Percentiles rank a stretch among this genome's conserved stretches.
These are phyloP conservation scores for Psittacus erithacus DNA, from an alignment of 2,113 vertebrate genomes.

Conservation along the genomic window DNA sequence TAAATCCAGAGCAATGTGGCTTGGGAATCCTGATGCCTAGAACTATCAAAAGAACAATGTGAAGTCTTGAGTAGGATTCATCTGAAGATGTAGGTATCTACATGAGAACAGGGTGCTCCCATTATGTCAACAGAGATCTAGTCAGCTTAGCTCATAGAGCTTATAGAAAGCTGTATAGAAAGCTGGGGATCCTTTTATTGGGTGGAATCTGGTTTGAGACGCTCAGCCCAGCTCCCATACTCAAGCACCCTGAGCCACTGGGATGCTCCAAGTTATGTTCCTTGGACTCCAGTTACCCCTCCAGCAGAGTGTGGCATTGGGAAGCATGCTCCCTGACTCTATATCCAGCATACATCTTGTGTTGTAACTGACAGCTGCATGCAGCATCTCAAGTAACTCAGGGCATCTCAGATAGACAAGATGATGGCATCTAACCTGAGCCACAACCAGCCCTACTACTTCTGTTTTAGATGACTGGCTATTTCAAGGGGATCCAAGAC, in stretches of 20 bases:
- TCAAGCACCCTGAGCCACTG: not conserved
- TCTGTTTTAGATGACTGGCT: not conserved
- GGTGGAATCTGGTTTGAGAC: not conserved
- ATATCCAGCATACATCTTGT: not conserved
- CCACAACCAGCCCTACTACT: not conserved
- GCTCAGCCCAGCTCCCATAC: not conserved
- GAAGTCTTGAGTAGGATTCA: not conserved
- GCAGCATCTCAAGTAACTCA: not conserved
- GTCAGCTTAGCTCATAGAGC: not conserved
- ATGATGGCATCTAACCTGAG: not conserved
- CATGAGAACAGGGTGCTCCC: not conserved
- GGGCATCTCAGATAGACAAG: not conserved
- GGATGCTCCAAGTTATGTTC: not conserved
- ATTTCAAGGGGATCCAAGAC: not conserved
- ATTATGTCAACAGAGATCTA: constrained; percentile 22
- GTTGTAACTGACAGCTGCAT: not conserved
- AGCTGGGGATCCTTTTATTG: not conserved
- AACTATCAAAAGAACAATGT: not conserved
- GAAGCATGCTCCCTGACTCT: not conserved
- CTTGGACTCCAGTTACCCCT: not conserved
- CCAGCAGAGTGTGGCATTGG: not conserved
- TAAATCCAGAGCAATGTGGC: not conserved
- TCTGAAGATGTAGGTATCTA: not conserved
- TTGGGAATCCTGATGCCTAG: not conserved
- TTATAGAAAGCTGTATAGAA: not conserved